phyloP scores from a whole-genome alignment of 2,113 vertebrate genomes.

The Sceloporus tristichus region DNA sequence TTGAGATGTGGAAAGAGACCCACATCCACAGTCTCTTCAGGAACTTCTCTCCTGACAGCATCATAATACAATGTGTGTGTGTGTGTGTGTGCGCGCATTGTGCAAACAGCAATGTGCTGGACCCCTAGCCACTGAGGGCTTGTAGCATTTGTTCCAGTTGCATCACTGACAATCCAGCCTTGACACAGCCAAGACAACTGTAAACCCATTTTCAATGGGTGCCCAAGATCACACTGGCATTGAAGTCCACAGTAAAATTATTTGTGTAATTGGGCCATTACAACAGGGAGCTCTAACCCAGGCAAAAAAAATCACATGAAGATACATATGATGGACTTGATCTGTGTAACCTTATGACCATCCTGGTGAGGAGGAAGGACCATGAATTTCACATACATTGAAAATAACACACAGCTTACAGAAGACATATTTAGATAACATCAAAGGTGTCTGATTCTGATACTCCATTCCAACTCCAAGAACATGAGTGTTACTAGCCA shows the following conservation, averaged over 20 bases:
- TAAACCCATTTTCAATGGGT: background rate
- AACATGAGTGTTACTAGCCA: background rate
- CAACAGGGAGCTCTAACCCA: background rate
- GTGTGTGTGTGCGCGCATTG: no score
- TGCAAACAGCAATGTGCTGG: no score
- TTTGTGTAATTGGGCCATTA: background rate
- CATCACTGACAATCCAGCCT: background rate
- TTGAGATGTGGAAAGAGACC: no score
- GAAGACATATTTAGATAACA: background rate
- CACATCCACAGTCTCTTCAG: no score
- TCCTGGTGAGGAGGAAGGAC: background rate
- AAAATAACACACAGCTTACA: background rate
- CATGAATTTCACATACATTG: background rate
- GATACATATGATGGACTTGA: background rate
- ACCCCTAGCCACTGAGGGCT: no score
- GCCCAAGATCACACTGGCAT: background rate
- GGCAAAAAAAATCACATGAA: background rate
- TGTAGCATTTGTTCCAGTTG: no score
- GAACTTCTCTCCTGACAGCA: no score
- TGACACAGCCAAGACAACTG: background rate
- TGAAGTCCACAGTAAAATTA: background rate
- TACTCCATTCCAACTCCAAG: background rate
- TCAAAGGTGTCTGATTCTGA: background rate
- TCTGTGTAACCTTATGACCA: background rate
- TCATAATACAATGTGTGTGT: no score